phyloP scores from a whole-genome alignment of 1,140 invertebrate species.

The Nephila pilipes region DNA sequence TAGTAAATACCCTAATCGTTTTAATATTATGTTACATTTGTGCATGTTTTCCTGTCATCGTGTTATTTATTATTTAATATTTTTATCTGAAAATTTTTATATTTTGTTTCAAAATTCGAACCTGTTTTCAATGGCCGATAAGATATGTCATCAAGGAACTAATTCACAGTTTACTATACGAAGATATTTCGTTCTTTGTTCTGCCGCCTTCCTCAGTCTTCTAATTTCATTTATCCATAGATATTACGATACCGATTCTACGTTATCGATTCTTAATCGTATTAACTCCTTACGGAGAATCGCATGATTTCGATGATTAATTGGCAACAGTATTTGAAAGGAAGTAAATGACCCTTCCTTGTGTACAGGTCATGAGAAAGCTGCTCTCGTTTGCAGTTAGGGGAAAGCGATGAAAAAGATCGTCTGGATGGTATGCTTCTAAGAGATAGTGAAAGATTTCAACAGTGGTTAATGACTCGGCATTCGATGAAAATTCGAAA shows the following conservation, averaged over 20 bases:
- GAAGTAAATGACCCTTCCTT: slow-evolving; percentile 56
- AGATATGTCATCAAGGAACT: background rate
- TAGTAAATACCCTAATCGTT: background rate
- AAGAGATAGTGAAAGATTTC: slow-evolving; percentile 8
- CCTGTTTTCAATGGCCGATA: background rate
- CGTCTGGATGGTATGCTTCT: background rate
- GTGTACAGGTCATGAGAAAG: slow-evolving; percentile 67
- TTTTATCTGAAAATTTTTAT: too few species aligned
- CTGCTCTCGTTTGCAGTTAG: slow-evolving; percentile 37
- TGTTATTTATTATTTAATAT: too few species aligned
- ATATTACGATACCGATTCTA: background rate
- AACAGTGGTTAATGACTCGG: slow-evolving; percentile 26
- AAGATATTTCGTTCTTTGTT: background rate
- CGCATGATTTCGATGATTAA: slow-evolving; percentile 28
- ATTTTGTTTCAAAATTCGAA: background rate
- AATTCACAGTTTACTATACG: background rate
- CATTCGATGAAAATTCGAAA: slow-evolving; percentile 4
- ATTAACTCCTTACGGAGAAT: background rate
- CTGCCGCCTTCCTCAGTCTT: background rate
- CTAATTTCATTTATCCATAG: background rate
- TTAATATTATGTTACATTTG: background rate
- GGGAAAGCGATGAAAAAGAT: slow-evolving; percentile 41
- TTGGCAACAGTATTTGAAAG: slow-evolving; percentile 28
- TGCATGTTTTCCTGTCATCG: too few species aligned
- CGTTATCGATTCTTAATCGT: background rate